Evolutionary conservation across 2,797 vertebrate species (phyloP).

Genomic region (Echiichthys vipera): DNA sequence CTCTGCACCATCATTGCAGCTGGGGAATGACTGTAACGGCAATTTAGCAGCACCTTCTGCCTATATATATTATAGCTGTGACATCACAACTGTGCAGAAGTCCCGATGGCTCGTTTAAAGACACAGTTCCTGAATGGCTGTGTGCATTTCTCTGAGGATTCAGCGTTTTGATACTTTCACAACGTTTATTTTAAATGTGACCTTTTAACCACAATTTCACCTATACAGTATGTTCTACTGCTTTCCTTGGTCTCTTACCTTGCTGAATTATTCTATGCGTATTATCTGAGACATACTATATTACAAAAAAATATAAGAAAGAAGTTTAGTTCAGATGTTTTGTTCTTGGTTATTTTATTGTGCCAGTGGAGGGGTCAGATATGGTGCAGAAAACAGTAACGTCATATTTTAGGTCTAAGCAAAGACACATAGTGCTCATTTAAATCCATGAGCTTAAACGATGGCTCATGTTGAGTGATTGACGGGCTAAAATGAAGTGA

Average conservation of each 20-base stretch:
- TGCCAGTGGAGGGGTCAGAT: conserved; percentile 28
- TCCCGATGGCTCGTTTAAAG: too few species aligned
- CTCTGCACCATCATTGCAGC: too few species aligned
- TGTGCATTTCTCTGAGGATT: too few species aligned
- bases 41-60: too few species aligned
- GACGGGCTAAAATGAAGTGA: conserved; percentile 44
- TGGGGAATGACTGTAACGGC: too few species aligned
- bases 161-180: too few species aligned
- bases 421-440: conserved; percentile 28
- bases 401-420: conserved; percentile 14
- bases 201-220: not conserved
- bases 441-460: conserved; percentile 40
- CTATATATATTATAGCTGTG: too few species aligned
- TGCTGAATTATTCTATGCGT: not conserved
- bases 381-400: conserved; percentile 43
- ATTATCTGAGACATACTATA: not conserved
- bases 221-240: not conserved
- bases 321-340: not conserved
- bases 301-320: not conserved
- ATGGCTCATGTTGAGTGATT: conserved; percentile 43
- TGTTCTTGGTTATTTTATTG: not conserved
- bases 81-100: too few species aligned
- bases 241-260: not conserved
- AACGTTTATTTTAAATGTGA: too few species aligned
- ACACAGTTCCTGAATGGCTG: too few species aligned